Evolutionary conservation across 2,888 invertebrate species (phyloP).

Genomic region (Phaonia tiefii): DNA sequence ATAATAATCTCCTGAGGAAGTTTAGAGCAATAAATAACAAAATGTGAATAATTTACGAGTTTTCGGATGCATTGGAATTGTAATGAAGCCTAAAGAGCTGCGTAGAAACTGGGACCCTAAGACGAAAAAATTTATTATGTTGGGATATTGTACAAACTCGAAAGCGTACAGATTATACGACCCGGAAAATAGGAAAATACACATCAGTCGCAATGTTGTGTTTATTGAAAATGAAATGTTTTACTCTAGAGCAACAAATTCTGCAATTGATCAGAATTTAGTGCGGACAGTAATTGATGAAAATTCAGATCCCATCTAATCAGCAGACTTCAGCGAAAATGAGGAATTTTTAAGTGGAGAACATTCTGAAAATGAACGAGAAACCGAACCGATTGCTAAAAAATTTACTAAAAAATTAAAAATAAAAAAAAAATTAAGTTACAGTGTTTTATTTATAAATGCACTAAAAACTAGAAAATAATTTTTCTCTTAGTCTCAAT

Average conservation of each 20-base stretch:
- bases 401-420: too few relatives aligned
- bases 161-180: slow-evolving; percentile 59
- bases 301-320: slow-evolving; percentile 4
- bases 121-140: slow-evolving; percentile 50
- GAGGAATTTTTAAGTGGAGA: too few relatives aligned
- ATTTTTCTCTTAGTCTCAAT: too few relatives aligned
- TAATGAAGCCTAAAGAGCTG: slow-evolving; percentile 33
- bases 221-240: slow-evolving; percentile 30
- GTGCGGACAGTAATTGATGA: slow-evolving; percentile 8
- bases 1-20: slow-evolving; percentile 32
- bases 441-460: too few relatives aligned
- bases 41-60: slow-evolving; percentile 47
- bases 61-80: slow-evolving; percentile 42
- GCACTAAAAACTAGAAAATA: too few relatives aligned
- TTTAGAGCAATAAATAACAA: slow-evolving; percentile 7
- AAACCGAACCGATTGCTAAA: too few relatives aligned
- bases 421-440: too few relatives aligned
- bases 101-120: slow-evolving; percentile 58
- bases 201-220: slow-evolving; percentile 53
- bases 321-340: background rate
- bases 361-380: too few relatives aligned
- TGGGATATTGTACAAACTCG: slow-evolving; percentile 55
- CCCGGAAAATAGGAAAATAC: slow-evolving; percentile 25
- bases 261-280: background rate
- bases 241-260: background rate